Conservation (phyloP, 2,888 invertebrate species). For the Epirrhoe tristata region DNA sequence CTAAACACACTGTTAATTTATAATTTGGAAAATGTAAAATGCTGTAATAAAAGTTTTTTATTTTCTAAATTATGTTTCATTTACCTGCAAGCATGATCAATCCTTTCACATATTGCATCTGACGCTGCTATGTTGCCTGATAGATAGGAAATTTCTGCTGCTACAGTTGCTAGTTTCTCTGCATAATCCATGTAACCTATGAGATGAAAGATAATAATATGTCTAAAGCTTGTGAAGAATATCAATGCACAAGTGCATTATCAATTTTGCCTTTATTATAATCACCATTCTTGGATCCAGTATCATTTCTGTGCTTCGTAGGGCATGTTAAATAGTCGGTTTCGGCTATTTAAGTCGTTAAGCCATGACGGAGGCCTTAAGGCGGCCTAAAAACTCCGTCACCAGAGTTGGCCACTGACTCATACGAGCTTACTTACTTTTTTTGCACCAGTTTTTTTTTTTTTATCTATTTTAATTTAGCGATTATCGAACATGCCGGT, state of each 20-base stretch:
- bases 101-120: slow-evolving; percentile 82
- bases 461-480: too few species aligned
- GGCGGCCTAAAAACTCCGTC: too few species aligned
- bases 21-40: slow-evolving; percentile 48
- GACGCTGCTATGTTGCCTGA: slow-evolving; percentile 83
- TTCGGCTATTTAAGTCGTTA: too few species aligned
- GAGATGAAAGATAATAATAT: background rate
- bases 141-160: slow-evolving; percentile 83
- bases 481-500: too few species aligned
- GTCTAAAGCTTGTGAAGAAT: background rate
- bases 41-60: slow-evolving; percentile 62
- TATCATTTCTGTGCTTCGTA: too few species aligned
- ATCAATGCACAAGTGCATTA: background rate
- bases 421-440: too few species aligned
- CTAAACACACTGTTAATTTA: slow-evolving; percentile 24
- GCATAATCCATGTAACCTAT: slow-evolving; percentile 85
- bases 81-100: slow-evolving; percentile 79
- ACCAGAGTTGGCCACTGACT: too few species aligned
- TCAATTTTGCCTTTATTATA: background rate
- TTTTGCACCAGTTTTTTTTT: too few species aligned
- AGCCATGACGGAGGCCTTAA: too few species aligned
- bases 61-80: slow-evolving; percentile 35
- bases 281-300: too few species aligned
- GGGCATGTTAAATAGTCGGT: too few species aligned
- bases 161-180: slow-evolving; percentile 80